Evolutionary conservation across 2,888 invertebrate species (phyloP).

Genomic region (Trichogramma dendrolimi): DNA sequence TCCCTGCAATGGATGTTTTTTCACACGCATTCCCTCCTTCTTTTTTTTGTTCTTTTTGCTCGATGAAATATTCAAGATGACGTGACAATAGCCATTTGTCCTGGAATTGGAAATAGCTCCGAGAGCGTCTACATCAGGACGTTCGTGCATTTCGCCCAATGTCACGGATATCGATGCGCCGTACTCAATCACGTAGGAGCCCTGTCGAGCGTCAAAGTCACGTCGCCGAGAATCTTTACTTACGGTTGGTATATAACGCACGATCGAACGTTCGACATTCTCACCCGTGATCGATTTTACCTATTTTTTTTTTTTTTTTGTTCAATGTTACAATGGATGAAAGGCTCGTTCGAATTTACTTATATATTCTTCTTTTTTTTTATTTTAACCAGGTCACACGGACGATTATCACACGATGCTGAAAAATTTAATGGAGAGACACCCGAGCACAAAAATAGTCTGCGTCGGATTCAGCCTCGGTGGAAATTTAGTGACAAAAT

Average conservation of each 20-base stretch:
- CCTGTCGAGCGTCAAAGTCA: constrained; percentile 77
- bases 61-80: constrained; percentile 63
- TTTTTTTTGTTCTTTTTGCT: neutral
- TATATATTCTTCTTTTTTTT: neutral
- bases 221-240: constrained; percentile 83
- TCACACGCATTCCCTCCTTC: neutral
- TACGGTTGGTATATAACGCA: constrained; percentile 67
- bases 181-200: constrained; percentile 94
- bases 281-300: neutral
- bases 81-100: constrained; percentile 81
- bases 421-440: constrained; percentile 66
- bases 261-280: neutral
- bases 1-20: neutral
- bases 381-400: constrained; percentile 68
- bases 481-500: constrained; percentile 89
- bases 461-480: constrained; percentile 91
- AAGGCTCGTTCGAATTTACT: neutral
- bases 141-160: constrained; percentile 87
- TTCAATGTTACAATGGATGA: constrained; percentile 81
- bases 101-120: constrained; percentile 91
- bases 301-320: neutral
- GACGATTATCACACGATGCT: constrained; percentile 85
- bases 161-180: constrained; percentile 85
- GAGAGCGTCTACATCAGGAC: constrained; percentile 92
- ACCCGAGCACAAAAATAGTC: constrained; percentile 73